Evolutionary conservation across 37 sponge, comb jelly and placozoan genomes (phyloP), one percentile per base, ranked within the genome.

Genomic region (Eunapius fragilis): DNA sequence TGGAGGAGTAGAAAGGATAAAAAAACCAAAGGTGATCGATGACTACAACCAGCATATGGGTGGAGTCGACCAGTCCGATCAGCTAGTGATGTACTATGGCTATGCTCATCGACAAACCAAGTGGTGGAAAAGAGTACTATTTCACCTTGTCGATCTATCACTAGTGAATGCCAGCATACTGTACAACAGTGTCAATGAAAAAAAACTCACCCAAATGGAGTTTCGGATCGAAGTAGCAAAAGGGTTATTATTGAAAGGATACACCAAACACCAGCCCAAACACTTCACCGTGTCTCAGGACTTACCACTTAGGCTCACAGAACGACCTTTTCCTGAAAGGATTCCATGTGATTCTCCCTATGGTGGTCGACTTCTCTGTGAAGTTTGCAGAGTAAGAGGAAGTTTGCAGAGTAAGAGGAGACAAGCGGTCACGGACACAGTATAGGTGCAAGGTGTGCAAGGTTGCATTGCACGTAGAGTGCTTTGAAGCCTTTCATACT

Each of bases 401-500:
- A 23, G 85, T 76, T 36, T 85, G 85, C 76, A 85, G 85, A 41
- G 41, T 41, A 41, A 48, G n/a, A 31, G 77, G 34, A 75, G 23
- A 41, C 5, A 31, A 35, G 67, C 68, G 85, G 26, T 30, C 58
- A 37, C 33, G 23, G 26, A 76, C 85, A 37, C 49, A 28, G 26
- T 85, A 72, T 25, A 25, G 30, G 72, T 88, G 88, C 78, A 74
- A 76, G 32, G 19, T 28, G 33, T 88, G 88, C 68, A 72, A 88
- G 24, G 13, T 69, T 10, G 41, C 74, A 26, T 19, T 88, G 78
- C 82, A 83, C 72, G 27, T 75, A 26, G 71, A n/a, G 11, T 88
- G 88, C 76, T 82, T 88, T 36, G 72, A 88, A 69, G 70, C 19
- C 24, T 88, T 82, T 78, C 88, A 88, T 78, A 88, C 88, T 33